These are phyloP conservation scores for Rhynchonycteris naso DNA, from an alignment of 2,797 vertebrate genomes.

Conservation along the genomic window DNA sequence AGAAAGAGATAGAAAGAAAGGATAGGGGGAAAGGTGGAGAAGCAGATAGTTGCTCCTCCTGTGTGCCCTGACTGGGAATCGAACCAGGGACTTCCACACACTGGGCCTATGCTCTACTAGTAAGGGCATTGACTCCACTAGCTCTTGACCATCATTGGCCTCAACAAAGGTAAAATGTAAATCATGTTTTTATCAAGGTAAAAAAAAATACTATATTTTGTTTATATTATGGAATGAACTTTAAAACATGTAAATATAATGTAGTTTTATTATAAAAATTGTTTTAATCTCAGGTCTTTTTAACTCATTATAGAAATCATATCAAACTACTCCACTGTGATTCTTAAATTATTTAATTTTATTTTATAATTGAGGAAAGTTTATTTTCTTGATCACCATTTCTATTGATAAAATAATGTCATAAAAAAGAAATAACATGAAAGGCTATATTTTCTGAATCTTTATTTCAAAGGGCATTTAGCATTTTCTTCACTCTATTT, in stretches of 20 bases:
- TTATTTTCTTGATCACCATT: constrained; percentile 1
- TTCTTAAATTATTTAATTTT: constrained; percentile 57
- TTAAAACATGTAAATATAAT: not conserved
- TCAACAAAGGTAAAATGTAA: not conserved
- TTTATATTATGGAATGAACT: not conserved
- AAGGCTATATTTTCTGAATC: not conserved
- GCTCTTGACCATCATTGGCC: not conserved
- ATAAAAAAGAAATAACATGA: not conserved
- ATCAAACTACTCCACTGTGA: constrained; percentile 32
- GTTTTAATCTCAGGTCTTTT: constrained; percentile 32
- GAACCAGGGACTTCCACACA: no score
- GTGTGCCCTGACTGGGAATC: no score
- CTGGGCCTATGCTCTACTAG: no score
- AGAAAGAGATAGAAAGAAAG: no score
- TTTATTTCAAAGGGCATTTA: not conserved
- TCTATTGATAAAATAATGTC: not conserved
- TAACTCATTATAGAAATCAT: constrained; percentile 51
- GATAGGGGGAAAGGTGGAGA: no score
- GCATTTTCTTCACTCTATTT: not conserved
- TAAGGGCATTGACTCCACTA: not conserved
- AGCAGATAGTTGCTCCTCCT: no score
- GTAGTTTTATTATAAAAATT: constrained; percentile 22
- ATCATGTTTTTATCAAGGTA: not conserved
- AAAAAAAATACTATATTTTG: not conserved
- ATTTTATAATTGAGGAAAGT: not conserved